Conservation (phyloP, 2,113 vertebrate species). For the Tyrannus savana region DNA sequence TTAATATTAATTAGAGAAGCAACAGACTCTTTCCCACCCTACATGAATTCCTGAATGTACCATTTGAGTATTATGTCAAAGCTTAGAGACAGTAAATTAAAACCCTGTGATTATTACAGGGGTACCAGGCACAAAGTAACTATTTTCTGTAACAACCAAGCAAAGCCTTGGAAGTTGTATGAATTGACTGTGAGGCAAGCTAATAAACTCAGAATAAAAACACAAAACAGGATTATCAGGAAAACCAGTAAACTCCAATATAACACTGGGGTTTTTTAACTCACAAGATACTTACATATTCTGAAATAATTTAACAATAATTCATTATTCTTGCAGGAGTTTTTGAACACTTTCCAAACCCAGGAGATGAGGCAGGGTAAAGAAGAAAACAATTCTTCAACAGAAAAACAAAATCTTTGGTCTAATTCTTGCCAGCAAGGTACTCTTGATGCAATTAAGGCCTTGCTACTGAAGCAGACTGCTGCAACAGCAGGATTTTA, state of each 20-base stretch:
- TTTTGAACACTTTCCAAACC: background rate
- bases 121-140: background rate
- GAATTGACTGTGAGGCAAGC: background rate
- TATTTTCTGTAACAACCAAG: background rate
- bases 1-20: background rate
- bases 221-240: background rate
- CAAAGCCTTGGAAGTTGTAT: background rate
- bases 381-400: background rate
- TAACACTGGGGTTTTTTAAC: accelerated
- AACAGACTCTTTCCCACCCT: background rate
- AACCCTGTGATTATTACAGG: background rate
- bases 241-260: background rate
- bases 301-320: background rate
- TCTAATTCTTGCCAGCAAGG: background rate
- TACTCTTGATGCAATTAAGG: background rate
- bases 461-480: background rate
- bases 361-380: background rate
- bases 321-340: background rate
- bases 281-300: background rate
- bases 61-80: background rate
- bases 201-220: background rate
- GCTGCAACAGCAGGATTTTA: background rate
- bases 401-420: background rate
- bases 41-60: background rate
- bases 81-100: background rate